phyloP scores from a whole-genome alignment of 2,113 vertebrate species.

The Aleadryas rufinucha region DNA sequence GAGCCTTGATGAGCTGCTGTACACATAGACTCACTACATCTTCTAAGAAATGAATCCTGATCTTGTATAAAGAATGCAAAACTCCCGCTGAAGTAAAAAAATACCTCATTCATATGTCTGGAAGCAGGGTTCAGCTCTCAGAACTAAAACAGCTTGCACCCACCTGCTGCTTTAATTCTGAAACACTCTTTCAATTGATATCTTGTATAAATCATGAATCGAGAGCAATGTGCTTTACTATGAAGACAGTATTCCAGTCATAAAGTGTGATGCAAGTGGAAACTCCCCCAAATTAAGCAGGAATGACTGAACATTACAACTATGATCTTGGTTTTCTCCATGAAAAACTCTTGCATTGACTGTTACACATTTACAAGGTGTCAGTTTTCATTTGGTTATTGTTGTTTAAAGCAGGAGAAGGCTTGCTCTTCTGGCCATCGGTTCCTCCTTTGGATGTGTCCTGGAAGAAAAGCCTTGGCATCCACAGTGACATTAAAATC shows the following conservation, averaged over 20 bases:
- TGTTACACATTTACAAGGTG: constrained; percentile 34
- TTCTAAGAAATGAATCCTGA: neutral
- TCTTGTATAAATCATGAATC: neutral
- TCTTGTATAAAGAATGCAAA: neutral
- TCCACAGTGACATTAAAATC: constrained; percentile 84
- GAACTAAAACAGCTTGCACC: neutral
- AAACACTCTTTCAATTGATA: neutral
- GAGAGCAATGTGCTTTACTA: constrained; percentile 8
- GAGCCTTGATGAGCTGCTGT: neutral
- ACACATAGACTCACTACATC: neutral
- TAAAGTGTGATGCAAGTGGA: neutral
- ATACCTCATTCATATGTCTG: neutral
- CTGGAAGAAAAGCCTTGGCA: constrained; percentile 79
- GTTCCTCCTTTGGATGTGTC: constrained; percentile 80
- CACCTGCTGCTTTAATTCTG: neutral
- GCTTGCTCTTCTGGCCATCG: constrained; percentile 78
- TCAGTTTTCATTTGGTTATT: constrained; percentile 74
- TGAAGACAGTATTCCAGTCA: neutral
- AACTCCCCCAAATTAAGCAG: neutral
- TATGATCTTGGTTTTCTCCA: neutral
- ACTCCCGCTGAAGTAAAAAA: neutral
- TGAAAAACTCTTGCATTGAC: neutral
- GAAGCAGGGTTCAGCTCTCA: neutral
- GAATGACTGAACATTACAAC: neutral
- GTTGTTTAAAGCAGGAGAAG: constrained; percentile 78